phyloP scores from a whole-genome alignment of 2,113 vertebrate genomes.

The Coryphaenoides rupestris region DNA sequence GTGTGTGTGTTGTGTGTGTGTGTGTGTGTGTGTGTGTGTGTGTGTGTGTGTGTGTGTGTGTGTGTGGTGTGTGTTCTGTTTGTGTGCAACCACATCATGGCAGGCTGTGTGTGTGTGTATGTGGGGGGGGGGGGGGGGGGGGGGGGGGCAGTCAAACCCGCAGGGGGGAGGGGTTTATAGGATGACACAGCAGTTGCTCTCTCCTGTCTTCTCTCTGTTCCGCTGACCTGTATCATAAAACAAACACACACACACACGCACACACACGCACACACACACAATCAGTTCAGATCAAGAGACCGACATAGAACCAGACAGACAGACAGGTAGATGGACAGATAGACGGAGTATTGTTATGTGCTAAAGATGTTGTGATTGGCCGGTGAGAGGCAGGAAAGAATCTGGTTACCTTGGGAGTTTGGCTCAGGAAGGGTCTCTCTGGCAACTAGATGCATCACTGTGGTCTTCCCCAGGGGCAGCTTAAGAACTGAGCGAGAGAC shows the following conservation, averaged over 20 bases:
- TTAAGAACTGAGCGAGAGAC: slow-evolving; percentile 82
- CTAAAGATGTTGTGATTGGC: slow-evolving; percentile 51
- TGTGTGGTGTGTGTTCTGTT: slow-evolving; percentile 30
- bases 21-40: slow-evolving; percentile 27
- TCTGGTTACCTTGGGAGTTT: slow-evolving; percentile 97
- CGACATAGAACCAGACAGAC: slow-evolving; percentile 31
- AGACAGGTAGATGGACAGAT: slow-evolving; percentile 46
- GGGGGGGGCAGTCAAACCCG: slow-evolving; percentile 54
- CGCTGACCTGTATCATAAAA: slow-evolving; percentile 82
- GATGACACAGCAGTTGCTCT: slow-evolving; percentile 98
- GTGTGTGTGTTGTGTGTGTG: not conserved
- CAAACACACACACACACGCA: slow-evolving; percentile 15
- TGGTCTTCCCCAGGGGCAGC: slow-evolving; percentile 96
- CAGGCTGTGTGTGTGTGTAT: slow-evolving; percentile 77
- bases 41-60: slow-evolving; percentile 56
- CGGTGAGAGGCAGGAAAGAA: slow-evolving; percentile 25
- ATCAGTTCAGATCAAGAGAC: slow-evolving; percentile 4
- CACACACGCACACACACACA: slow-evolving; percentile 8
- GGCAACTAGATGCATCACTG: slow-evolving; percentile 99
- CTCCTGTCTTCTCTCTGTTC: slow-evolving; percentile 96
- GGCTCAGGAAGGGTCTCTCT: slow-evolving; percentile 98
- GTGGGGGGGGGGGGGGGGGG: slow-evolving; percentile 33
- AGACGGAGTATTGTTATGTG: slow-evolving; percentile 43
- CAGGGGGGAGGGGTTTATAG: slow-evolving; percentile 76
- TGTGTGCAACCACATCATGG: slow-evolving; percentile 76